These are phyloP conservation scores for Heteractis magnifica DNA, from an alignment of 92 coral and sea anemone species.

Conservation along the genomic window DNA sequence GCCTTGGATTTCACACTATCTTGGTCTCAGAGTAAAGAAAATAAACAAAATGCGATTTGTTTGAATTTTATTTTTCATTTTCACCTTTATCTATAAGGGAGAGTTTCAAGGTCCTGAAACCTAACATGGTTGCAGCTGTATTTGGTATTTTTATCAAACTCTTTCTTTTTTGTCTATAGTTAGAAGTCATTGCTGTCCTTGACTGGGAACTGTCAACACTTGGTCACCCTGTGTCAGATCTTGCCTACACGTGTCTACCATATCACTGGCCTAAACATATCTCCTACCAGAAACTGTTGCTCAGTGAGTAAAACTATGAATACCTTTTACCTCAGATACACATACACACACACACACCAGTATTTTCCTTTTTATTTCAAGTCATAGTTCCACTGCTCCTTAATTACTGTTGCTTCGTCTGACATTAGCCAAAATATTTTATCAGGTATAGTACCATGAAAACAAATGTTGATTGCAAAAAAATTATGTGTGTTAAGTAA, in stretches of 20 bases:
- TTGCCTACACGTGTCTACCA: conserved; percentile 68
- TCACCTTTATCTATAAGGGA: background rate
- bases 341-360: background rate
- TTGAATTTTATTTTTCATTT: too few species aligned
- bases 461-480: too few species aligned
- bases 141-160: background rate
- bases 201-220: conserved; percentile 96
- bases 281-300: background rate
- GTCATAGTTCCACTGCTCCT: too few species aligned
- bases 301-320: background rate
- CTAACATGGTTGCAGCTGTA: background rate
- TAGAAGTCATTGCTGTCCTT: conserved; percentile 75
- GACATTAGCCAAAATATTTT: too few species aligned
- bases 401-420: too few species aligned
- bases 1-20: background rate
- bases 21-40: too few species aligned
- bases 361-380: too few species aligned
- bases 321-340: background rate
- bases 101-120: background rate
- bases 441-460: too few species aligned
- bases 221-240: conserved; percentile 87
- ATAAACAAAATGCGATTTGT: too few species aligned
- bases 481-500: too few species aligned
- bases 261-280: conserved; percentile 71
- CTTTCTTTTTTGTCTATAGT: conserved; percentile 40